phyloP scores from a whole-genome alignment of 2,113 vertebrate species.

The Uropsilus gracilis region DNA sequence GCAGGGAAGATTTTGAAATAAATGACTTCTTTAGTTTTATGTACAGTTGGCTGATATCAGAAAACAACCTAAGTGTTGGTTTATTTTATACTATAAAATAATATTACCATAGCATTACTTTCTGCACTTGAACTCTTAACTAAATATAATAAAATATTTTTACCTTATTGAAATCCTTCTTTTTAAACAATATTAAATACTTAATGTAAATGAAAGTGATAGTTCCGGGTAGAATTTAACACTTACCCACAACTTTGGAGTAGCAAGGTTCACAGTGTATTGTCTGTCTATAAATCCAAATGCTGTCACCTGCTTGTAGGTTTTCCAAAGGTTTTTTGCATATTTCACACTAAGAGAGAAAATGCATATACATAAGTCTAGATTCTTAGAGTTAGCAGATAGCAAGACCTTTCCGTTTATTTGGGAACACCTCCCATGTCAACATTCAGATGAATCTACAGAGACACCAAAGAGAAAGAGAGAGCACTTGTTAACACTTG shows the following conservation, averaged over 20 bases:
- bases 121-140: not conserved
- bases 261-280: conserved; percentile 96
- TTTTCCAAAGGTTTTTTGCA: conserved; percentile 91
- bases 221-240: not conserved
- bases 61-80: not conserved
- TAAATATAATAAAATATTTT: not conserved
- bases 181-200: not conserved
- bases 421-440: not conserved
- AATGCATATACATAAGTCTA: not conserved
- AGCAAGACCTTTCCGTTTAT: not conserved
- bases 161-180: not conserved
- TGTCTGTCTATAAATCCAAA: conserved; percentile 94
- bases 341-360: conserved; percentile 91
- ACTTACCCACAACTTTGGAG: conserved; percentile 92
- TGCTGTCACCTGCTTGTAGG: conserved; percentile 94
- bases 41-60: not conserved
- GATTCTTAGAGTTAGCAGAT: not conserved
- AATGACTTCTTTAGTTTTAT: not conserved
- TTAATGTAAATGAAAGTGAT: not conserved
- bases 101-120: not conserved
- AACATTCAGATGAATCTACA: not conserved
- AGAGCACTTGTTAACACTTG: not conserved
- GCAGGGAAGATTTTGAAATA: conserved; percentile 1
- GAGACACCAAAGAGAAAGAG: not conserved
- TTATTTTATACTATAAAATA: not conserved